Evolutionary conservation across 2,113 vertebrate genomes (phyloP).

Genomic region (Corythaixoides concolor): DNA sequence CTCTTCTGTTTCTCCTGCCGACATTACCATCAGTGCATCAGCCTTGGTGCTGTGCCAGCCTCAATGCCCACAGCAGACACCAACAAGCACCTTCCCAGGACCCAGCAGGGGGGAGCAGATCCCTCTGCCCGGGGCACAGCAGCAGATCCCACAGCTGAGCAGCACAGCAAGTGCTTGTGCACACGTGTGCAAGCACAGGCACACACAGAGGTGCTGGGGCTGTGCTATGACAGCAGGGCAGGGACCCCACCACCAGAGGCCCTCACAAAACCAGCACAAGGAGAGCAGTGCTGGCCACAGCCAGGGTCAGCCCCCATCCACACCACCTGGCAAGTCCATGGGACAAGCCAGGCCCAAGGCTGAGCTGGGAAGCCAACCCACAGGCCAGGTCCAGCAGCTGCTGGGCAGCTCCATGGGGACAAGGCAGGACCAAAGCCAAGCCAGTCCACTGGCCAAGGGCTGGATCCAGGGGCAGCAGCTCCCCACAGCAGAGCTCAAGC

Average conservation of each 20-base stretch:
- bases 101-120: background rate
- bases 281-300: accelerated
- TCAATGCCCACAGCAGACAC: background rate
- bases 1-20: accelerated
- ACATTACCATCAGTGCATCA: accelerated
- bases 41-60: accelerated
- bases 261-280: too few relatives aligned
- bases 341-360: background rate
- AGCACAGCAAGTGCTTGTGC: background rate
- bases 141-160: too few relatives aligned
- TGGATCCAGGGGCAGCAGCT: background rate
- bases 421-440: too few relatives aligned
- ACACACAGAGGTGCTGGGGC: accelerated
- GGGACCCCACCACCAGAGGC: accelerated
- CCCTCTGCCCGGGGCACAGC: background rate
- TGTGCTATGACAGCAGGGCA: background rate
- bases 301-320: accelerated
- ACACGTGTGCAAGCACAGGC: accelerated
- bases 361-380: background rate
- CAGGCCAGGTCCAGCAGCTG: background rate
- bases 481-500: accelerated
- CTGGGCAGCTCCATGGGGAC: background rate
- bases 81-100: background rate
- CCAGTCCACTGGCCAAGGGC: too few relatives aligned
- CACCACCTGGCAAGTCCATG: accelerated